Conservation (phyloP, 2,797 vertebrate genomes). For the Enteromius mattozi region DNA sequence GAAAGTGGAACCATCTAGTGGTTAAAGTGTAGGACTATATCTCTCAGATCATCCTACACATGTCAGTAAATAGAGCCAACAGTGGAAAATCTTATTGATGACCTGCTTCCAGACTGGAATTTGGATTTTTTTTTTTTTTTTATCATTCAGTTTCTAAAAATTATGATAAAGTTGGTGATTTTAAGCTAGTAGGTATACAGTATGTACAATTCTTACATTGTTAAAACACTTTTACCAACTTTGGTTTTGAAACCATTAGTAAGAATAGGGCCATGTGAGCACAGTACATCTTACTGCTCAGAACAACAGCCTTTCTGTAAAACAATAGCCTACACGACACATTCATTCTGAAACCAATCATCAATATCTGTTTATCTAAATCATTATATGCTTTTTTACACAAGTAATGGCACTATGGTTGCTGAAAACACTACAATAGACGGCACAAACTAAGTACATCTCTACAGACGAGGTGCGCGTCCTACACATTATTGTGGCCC, state of each 20-base stretch:
- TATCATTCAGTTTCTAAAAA: background rate
- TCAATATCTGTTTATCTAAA: background rate
- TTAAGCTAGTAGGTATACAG: background rate
- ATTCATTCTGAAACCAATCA: background rate
- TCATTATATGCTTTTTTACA: background rate
- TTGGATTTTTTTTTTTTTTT: too few relatives aligned
- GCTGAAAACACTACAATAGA: slow-evolving; percentile 8
- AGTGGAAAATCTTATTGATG: background rate
- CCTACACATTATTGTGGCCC: slow-evolving; percentile 16
- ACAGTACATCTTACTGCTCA: background rate
- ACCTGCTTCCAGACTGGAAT: background rate
- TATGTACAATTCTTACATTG: background rate
- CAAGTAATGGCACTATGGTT: background rate
- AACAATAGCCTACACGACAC: background rate
- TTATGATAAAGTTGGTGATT: background rate
- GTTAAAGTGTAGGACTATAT: background rate
- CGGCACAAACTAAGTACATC: background rate
- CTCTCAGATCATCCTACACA: background rate
- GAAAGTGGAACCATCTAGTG: slow-evolving; percentile 27
- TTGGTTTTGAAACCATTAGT: background rate
- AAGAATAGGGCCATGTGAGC: background rate
- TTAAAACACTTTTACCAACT: background rate
- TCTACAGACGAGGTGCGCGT: slow-evolving; percentile 5
- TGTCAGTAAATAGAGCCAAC: background rate
- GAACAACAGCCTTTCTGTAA: background rate